These are phyloP conservation scores for Sebastes dallii DNA, from an alignment of 2,797 vertebrate genomes.

Conservation along the genomic window DNA sequence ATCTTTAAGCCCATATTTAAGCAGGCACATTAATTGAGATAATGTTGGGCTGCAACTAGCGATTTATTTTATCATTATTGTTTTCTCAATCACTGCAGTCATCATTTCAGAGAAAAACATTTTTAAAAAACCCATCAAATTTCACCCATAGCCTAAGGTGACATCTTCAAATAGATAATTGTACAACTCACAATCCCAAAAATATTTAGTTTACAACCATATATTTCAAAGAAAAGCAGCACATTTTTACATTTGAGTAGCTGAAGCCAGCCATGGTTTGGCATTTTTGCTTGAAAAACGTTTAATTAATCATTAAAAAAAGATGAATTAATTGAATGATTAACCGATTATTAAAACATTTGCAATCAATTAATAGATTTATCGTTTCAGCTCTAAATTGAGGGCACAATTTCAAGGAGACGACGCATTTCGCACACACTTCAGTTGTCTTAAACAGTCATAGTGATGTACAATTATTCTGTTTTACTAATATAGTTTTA, in stretches of 20 bases:
- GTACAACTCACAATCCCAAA: background rate
- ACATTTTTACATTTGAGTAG: background rate
- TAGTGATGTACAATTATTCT: background rate
- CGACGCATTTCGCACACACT: background rate
- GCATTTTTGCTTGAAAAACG: background rate
- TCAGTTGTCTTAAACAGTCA: background rate
- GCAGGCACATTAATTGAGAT: background rate
- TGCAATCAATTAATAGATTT: background rate
- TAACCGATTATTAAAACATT: background rate
- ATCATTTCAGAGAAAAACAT: background rate
- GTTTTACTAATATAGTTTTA: background rate
- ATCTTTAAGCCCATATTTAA: too few relatives aligned
- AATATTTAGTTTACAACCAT: background rate
- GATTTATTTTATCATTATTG: background rate
- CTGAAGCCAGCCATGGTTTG: background rate
- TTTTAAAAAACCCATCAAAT: background rate
- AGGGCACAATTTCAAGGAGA: background rate
- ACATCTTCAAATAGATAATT: background rate
- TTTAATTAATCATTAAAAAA: background rate
- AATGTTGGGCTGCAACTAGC: background rate
- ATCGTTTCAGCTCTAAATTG: background rate
- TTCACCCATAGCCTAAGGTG: background rate
- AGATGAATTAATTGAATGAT: too few relatives aligned
- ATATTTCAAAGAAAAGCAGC: background rate
- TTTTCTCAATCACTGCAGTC: background rate